Conservation (phyloP, 1,140 invertebrate genomes). For the Ostrea denselamellosa region DNA sequence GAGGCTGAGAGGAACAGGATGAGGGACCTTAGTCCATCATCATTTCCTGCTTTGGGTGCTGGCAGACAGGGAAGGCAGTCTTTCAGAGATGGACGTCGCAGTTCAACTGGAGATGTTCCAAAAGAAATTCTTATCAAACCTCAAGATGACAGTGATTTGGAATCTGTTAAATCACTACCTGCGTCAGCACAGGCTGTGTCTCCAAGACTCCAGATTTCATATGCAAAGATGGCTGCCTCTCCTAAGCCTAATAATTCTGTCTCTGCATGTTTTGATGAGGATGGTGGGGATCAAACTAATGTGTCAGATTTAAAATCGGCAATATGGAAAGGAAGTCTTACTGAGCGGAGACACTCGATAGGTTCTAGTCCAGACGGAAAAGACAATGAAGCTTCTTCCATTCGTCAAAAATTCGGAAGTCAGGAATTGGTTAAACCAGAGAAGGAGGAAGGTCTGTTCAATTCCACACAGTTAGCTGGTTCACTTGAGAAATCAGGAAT, state of each 20-base stretch:
- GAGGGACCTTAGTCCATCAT: slow-evolving; percentile 71
- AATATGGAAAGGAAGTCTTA: slow-evolving; percentile 71
- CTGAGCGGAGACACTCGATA: slow-evolving; percentile 73
- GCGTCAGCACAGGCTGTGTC: slow-evolving; percentile 60
- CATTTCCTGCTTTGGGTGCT: slow-evolving; percentile 69
- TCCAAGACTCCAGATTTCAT: slow-evolving; percentile 66
- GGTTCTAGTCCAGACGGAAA: slow-evolving; percentile 72
- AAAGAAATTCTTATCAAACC: slow-evolving; percentile 58
- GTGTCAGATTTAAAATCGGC: slow-evolving; percentile 54
- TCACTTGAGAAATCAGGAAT: slow-evolving; percentile 11
- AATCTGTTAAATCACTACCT: slow-evolving; percentile 74
- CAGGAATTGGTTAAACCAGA: slow-evolving; percentile 54
- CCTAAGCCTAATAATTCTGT: slow-evolving; percentile 59
- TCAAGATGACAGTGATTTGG: slow-evolving; percentile 73
- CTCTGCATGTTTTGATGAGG: slow-evolving; percentile 46
- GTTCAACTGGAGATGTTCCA: slow-evolving; percentile 71
- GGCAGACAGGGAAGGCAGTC: slow-evolving; percentile 49
- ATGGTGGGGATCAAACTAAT: slow-evolving; percentile 51
- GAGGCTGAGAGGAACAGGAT: slow-evolving; percentile 51
- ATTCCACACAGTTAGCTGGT: slow-evolving; percentile 21
- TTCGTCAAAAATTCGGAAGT: slow-evolving; percentile 57
- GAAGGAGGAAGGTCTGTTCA: slow-evolving; percentile 33
- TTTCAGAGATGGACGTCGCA: slow-evolving; percentile 64
- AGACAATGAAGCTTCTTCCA: slow-evolving; percentile 50
- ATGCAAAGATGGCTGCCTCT: slow-evolving; percentile 72